Conservation (phyloP, 2,888 invertebrate genomes). For the Epirrhoe alternata region DNA sequence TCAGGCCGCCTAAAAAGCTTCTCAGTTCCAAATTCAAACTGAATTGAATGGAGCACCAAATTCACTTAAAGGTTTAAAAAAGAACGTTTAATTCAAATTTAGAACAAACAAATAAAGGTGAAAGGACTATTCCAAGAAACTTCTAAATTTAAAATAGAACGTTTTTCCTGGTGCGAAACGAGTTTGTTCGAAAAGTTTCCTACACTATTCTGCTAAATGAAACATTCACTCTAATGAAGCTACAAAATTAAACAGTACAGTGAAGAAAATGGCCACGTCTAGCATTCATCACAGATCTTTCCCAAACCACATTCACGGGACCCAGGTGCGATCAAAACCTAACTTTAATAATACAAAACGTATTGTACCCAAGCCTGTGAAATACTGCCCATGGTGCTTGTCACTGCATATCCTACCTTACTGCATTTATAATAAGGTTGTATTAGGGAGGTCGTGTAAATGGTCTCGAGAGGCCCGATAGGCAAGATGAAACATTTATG, state of each 20-base stretch:
- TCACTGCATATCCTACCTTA: slow-evolving; percentile 27
- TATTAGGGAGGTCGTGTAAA: slow-evolving; percentile 21
- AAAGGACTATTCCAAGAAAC: not conserved
- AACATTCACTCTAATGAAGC: not conserved
- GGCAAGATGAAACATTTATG: slow-evolving; percentile 46
- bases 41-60: no score
- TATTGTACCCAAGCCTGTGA: slow-evolving; percentile 31
- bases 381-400: slow-evolving; percentile 19
- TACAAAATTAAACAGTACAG: not conserved
- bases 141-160: not conserved
- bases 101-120: not conserved
- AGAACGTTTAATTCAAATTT: not conserved
- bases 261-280: not conserved
- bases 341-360: slow-evolving; percentile 35
- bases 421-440: slow-evolving; percentile 31
- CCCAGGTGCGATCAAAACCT: slow-evolving; percentile 35
- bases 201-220: not conserved
- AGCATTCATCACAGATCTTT: slow-evolving; percentile 1
- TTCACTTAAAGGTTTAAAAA: not conserved
- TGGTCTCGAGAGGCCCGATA: slow-evolving; percentile 27
- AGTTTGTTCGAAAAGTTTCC: not conserved
- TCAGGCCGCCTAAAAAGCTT: no score
- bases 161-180: not conserved
- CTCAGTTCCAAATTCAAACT: not conserved
- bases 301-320: slow-evolving; percentile 11